Percentiles rank a stretch among this genome's conserved stretches.
Evolutionary conservation across 2,888 invertebrate genomes (phyloP).

Genomic region (Nipponacmea schrenckii): DNA sequence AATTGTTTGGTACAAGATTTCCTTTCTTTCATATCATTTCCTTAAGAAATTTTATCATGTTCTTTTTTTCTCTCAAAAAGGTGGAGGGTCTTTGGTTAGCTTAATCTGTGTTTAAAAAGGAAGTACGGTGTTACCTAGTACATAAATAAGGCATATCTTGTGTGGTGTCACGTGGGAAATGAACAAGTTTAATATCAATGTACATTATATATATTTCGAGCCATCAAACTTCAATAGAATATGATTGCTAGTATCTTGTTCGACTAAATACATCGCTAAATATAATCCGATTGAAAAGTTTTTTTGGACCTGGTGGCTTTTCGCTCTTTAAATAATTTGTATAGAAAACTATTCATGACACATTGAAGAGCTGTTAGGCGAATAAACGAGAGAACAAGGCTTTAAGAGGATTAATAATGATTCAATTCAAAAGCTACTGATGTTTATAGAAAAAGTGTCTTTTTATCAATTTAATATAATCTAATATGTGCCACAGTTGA

Average conservation of each 20-base stretch:
- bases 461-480: slow-evolving; percentile 9
- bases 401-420: slow-evolving; percentile 5
- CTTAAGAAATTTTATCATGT: no score
- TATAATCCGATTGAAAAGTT: slow-evolving; percentile 6
- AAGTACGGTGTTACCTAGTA: neutral
- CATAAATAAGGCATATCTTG: neutral
- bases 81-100: no score
- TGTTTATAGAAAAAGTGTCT: slow-evolving; percentile 3
- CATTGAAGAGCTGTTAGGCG: slow-evolving; percentile 4
- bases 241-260: slow-evolving; percentile 8
- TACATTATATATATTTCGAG: slow-evolving; percentile 1
- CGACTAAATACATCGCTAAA: slow-evolving; percentile 7
- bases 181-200: slow-evolving; percentile 6
- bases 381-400: slow-evolving; percentile 4
- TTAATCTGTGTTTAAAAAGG: neutral
- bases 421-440: neutral
- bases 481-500: neutral
- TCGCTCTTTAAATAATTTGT: slow-evolving; percentile 2
- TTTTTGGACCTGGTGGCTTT: slow-evolving; percentile 8
- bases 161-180: slow-evolving; percentile 2
- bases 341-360: neutral
- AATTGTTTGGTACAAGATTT: no score
- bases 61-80: no score
- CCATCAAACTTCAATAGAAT: slow-evolving; percentile 3
- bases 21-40: no score